phyloP scores from a whole-genome alignment of 2,888 invertebrate genomes.

The Therioaphis trifolii region DNA sequence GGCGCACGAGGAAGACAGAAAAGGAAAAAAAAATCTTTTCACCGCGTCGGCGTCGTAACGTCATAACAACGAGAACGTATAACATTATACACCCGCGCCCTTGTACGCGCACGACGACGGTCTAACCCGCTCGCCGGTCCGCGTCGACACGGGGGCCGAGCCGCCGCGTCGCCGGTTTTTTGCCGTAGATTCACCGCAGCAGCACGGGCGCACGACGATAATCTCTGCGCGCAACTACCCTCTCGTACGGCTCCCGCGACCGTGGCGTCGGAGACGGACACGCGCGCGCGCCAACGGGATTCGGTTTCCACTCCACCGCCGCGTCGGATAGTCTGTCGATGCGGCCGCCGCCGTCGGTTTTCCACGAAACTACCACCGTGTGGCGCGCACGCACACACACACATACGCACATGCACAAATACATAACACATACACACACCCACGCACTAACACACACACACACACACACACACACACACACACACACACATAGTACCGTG shows the following conservation, averaged over 20 bases:
- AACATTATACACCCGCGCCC: too few relatives aligned
- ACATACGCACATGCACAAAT: too few relatives aligned
- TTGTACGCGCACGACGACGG: conserved; percentile 57
- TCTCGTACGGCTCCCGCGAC: not conserved
- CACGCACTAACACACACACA: too few relatives aligned
- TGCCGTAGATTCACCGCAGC: not conserved
- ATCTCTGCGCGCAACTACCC: conserved; percentile 7
- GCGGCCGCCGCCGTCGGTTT: conserved; percentile 34
- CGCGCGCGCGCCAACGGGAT: conserved; percentile 44
- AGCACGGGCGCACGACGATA: conserved; percentile 25
- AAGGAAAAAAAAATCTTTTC: not conserved
- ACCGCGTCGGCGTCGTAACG: not conserved
- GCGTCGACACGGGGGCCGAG: not conserved
- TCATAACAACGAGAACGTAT: too few relatives aligned
- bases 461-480: too few relatives aligned
- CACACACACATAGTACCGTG: too few relatives aligned
- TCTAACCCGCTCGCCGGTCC: not conserved
- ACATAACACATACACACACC: too few relatives aligned
- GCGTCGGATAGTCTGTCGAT: conserved; percentile 34
- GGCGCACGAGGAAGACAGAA: not conserved
- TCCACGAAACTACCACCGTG: conserved; percentile 34
- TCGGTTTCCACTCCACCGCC: conserved; percentile 9
- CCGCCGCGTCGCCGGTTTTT: conserved; percentile 1
- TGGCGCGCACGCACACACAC: too few relatives aligned
- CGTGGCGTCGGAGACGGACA: not conserved